These are phyloP conservation scores for Actinia equina DNA, from an alignment of 64 coral and sea anemone genomes.

Conservation along the genomic window DNA sequence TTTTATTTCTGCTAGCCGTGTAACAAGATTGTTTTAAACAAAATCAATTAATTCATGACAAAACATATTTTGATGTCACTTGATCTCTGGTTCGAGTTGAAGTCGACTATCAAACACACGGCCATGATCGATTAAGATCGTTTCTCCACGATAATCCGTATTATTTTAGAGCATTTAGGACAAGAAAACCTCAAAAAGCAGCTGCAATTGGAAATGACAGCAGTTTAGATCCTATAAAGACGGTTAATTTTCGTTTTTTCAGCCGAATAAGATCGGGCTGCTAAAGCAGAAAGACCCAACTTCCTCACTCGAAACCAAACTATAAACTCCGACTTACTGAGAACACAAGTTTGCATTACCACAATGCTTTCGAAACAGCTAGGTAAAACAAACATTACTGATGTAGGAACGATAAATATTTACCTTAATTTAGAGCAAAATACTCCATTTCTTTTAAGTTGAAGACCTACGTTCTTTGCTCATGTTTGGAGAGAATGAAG, in stretches of 20 bases:
- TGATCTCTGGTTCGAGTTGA: background rate
- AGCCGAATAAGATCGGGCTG: background rate
- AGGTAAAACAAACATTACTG: background rate
- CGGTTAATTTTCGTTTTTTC: background rate
- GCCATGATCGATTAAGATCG: background rate
- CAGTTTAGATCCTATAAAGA: background rate
- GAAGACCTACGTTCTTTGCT: background rate
- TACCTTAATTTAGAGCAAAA: background rate
- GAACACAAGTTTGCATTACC: background rate
- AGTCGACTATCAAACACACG: background rate
- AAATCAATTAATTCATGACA: background rate
- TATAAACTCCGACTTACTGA: background rate
- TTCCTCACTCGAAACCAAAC: background rate
- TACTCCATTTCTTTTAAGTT: background rate
- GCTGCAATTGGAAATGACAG: background rate
- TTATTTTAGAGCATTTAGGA: background rate
- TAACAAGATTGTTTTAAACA: background rate
- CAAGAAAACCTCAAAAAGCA: background rate
- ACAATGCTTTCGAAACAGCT: background rate
- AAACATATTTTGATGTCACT: background rate
- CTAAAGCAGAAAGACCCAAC: background rate
- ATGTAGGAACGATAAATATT: background rate
- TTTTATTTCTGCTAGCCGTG: background rate
- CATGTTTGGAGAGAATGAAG: background rate
- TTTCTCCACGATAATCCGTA: background rate